Percentiles rank a stretch among this genome's conserved stretches.
Conservation (phyloP, 2,113 vertebrate genomes). For the Ciconia maguari region DNA sequence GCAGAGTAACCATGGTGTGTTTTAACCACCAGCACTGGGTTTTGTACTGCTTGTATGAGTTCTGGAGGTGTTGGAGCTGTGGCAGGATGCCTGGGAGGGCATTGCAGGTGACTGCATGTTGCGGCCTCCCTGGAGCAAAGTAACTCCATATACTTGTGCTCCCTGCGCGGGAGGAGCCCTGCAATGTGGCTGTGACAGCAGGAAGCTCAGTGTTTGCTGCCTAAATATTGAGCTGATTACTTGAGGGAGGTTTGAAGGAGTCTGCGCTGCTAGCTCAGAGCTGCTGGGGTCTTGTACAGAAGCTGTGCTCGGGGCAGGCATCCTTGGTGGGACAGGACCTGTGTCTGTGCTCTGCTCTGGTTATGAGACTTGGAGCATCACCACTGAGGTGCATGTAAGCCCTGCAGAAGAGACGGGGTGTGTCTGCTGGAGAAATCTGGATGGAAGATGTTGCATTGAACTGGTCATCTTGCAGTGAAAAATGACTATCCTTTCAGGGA, state of each 20-base stretch:
- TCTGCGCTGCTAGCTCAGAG: neutral
- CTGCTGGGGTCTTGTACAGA: neutral
- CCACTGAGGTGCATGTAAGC: fast-evolving
- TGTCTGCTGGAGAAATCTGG: neutral
- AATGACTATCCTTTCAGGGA: neutral
- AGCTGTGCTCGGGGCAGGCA: neutral
- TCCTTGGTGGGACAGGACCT: neutral
- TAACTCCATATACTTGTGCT: neutral
- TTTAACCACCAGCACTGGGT: neutral
- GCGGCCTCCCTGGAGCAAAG: neutral
- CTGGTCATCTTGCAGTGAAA: neutral
- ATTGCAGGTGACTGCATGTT: neutral
- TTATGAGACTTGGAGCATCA: neutral
- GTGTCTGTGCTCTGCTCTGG: neutral
- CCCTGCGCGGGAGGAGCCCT: no score
- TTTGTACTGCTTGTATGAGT: neutral
- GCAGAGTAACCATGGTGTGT: neutral
- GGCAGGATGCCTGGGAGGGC: neutral
- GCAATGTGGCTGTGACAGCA: neutral
- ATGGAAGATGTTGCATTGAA: neutral
- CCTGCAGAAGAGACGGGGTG: neutral
- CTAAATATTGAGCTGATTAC: neutral
- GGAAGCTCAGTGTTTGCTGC: neutral
- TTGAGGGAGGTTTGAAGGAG: neutral
- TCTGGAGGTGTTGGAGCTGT: neutral